phyloP scores from a whole-genome alignment of 2,797 vertebrate genomes.

The Lithobates pipiens region DNA sequence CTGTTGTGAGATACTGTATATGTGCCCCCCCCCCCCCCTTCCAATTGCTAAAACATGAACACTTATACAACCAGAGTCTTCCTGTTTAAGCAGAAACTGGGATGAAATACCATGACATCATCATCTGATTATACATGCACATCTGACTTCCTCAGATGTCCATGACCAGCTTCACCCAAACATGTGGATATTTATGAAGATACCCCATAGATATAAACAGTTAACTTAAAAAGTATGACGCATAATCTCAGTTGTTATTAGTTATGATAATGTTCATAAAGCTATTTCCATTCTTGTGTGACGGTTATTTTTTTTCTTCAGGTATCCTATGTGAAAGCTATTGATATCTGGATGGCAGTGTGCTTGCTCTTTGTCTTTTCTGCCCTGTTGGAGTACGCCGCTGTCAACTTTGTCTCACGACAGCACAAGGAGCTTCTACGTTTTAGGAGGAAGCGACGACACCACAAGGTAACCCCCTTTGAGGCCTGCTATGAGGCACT shows the following conservation, averaged over 20 bases:
- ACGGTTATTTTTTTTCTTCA: constrained; percentile 63
- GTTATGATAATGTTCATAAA: not conserved
- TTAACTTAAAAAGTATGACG: too few species aligned
- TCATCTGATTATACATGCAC: too few species aligned
- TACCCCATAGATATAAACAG: too few species aligned
- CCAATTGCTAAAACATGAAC: too few species aligned
- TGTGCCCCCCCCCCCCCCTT: too few species aligned
- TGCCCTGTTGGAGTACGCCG: constrained; percentile 94
- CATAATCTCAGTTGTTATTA: not conserved
- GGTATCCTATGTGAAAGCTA: constrained; percentile 98
- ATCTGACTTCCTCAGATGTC: too few species aligned
- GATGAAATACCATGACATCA: too few species aligned
- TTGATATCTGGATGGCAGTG: constrained; percentile 99
- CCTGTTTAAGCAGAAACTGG: too few species aligned
- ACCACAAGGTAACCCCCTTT: constrained; percentile 90
- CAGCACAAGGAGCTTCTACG: constrained; percentile 99
- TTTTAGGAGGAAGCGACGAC: constrained; percentile 92
- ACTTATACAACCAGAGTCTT: too few species aligned
- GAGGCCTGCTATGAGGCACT: not conserved
- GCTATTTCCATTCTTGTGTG: not conserved
- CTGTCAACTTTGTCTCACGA: constrained; percentile 97
- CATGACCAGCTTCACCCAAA: too few species aligned
- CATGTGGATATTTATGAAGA: too few species aligned
- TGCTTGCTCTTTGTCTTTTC: constrained; percentile 98
- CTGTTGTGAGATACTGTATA: too few species aligned